phyloP scores from a whole-genome alignment of 2,888 invertebrate genomes.

The Eubasilissa splendida region DNA sequence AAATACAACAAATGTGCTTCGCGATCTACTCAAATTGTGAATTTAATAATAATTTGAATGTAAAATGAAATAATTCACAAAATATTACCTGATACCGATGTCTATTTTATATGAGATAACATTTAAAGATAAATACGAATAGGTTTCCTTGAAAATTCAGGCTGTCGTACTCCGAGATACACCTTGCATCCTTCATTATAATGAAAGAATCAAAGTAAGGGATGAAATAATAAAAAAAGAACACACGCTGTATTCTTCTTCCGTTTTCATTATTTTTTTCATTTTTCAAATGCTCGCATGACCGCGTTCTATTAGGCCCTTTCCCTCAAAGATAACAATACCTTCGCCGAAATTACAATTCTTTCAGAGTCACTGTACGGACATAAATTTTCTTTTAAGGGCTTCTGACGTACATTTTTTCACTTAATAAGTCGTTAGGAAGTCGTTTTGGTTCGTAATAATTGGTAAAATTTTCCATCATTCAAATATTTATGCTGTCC shows the following conservation, averaged over 20 bases:
- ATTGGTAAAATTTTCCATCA: neutral
- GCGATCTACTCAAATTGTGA: too few relatives aligned
- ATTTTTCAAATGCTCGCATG: conserved; percentile 38
- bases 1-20: too few relatives aligned
- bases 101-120: too few relatives aligned
- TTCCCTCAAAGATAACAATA: conserved; percentile 26
- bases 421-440: neutral
- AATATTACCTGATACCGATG: too few relatives aligned
- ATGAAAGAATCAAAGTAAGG: neutral
- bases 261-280: conserved; percentile 32
- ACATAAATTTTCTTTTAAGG: neutral
- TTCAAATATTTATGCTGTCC: conserved; percentile 14
- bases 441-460: conserved; percentile 10
- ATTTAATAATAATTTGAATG: too few relatives aligned
- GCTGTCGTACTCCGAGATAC: too few relatives aligned
- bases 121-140: too few relatives aligned
- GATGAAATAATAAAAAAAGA: neutral
- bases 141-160: too few relatives aligned
- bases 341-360: conserved; percentile 15
- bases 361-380: neutral
- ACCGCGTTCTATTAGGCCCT: conserved; percentile 24
- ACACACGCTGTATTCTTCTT: neutral
- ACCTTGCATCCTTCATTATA: too few relatives aligned
- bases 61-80: too few relatives aligned
- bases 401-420: conserved; percentile 4